Percentiles rank a stretch among this genome's conserved stretches.
Conservation (phyloP, 1,140 invertebrate genomes). For the Physella acuta region DNA sequence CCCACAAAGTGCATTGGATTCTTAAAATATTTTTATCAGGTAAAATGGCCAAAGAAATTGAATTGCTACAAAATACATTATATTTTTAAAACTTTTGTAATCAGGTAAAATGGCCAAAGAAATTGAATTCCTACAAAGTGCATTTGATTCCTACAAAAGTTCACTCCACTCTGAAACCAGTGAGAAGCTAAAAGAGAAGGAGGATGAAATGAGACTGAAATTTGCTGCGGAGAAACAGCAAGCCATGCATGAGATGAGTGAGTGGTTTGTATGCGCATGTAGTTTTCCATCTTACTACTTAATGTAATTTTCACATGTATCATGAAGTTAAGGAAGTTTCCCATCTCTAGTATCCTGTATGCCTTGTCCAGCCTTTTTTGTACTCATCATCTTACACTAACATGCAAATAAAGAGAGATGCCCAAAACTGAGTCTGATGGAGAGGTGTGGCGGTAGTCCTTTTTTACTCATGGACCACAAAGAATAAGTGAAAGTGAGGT, state of each 20-base stretch:
- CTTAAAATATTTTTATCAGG: slow-evolving; percentile 20
- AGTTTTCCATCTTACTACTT: too few species aligned
- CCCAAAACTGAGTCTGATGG: too few species aligned
- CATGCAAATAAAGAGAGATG: too few species aligned
- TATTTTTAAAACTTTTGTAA: slow-evolving; percentile 44
- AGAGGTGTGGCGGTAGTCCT: too few species aligned
- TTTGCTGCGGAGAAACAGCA: slow-evolving; percentile 39
- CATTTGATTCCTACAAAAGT: slow-evolving; percentile 57
- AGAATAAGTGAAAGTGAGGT: too few species aligned
- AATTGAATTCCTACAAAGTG: slow-evolving; percentile 54
- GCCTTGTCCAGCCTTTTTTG: too few species aligned
- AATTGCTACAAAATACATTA: slow-evolving; percentile 56
- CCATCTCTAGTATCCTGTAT: too few species aligned
- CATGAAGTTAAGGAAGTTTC: too few species aligned
- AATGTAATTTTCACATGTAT: too few species aligned
- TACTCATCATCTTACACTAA: too few species aligned
- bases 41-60: slow-evolving; percentile 42
- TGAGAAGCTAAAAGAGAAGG: slow-evolving; percentile 45
- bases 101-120: slow-evolving; percentile 50
- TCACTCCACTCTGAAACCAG: slow-evolving; percentile 48
- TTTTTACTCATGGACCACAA: too few species aligned
- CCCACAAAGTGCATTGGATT: slow-evolving; percentile 45
- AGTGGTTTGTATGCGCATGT: slow-evolving; percentile 10
- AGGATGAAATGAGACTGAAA: slow-evolving; percentile 41
- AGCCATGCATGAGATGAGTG: slow-evolving; percentile 47